These are phyloP conservation scores for Lochmaea capreae DNA, from an alignment of 2,888 invertebrate genomes.

Conservation along the genomic window DNA sequence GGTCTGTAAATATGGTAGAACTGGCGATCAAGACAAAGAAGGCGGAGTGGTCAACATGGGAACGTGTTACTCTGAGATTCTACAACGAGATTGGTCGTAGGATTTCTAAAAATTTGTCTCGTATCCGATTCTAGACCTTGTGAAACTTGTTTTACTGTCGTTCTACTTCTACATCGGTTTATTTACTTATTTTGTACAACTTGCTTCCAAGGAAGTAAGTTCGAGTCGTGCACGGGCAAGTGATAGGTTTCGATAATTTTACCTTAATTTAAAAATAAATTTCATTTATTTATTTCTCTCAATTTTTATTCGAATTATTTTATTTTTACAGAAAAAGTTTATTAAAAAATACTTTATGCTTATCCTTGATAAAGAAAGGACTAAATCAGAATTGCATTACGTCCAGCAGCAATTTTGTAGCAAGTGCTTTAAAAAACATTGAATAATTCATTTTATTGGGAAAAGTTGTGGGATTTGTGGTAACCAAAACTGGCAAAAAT, in stretches of 20 bases:
- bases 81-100: slow-evolving; percentile 52
- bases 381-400: too few relatives aligned
- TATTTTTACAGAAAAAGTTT: too few relatives aligned
- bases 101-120: slow-evolving; percentile 55
- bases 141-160: slow-evolving; percentile 53
- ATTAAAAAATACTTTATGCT: too few relatives aligned
- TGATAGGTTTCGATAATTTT: not conserved
- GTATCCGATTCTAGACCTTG: slow-evolving; percentile 54
- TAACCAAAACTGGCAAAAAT: too few relatives aligned
- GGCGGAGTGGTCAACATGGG: slow-evolving; percentile 41
- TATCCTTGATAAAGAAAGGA: too few relatives aligned
- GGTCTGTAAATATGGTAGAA: slow-evolving; percentile 32
- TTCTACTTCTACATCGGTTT: slow-evolving; percentile 45
- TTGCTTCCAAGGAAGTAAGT: slow-evolving; percentile 46
- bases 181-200: slow-evolving; percentile 46
- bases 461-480: too few relatives aligned
- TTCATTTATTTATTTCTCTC: too few relatives aligned
- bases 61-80: slow-evolving; percentile 49
- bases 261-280: too few relatives aligned
- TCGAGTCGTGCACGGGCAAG: not conserved
- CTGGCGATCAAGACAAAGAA: slow-evolving; percentile 35
- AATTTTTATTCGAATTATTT: too few relatives aligned
- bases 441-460: too few relatives aligned
- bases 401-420: too few relatives aligned
- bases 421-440: too few relatives aligned